Percentiles rank a stretch among this genome's conserved stretches.
Conservation (phyloP, 2,797 vertebrate genomes). For the Phalanger gymnotis region DNA sequence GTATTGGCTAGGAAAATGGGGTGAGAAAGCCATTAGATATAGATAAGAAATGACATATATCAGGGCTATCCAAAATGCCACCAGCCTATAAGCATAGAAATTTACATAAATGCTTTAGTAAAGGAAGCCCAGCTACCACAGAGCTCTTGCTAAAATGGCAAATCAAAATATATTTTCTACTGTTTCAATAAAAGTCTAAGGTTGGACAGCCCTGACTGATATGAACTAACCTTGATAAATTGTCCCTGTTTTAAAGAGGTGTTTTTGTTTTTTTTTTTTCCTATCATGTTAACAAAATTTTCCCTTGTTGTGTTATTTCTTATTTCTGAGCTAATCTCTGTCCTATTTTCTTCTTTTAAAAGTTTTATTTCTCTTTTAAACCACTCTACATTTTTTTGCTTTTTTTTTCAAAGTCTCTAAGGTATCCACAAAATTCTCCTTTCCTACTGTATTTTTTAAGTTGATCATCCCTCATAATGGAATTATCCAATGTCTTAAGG, state of each 20-base stretch:
- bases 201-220: too few species aligned
- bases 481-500: neutral
- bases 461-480: neutral
- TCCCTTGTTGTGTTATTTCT: neutral
- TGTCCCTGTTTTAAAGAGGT: neutral
- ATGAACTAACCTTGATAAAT: neutral
- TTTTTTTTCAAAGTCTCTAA: neutral
- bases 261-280: neutral
- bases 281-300: neutral
- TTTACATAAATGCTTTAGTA: too few species aligned
- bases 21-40: neutral
- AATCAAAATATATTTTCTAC: too few species aligned
- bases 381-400: neutral
- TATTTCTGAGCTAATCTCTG: neutral
- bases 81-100: too few species aligned
- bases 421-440: neutral
- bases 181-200: too few species aligned
- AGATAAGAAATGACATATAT: neutral
- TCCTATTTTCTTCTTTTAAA: neutral
- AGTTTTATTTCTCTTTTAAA: neutral
- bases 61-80: too few species aligned
- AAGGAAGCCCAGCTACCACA: too few species aligned
- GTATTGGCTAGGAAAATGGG: neutral
- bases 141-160: too few species aligned
- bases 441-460: neutral